Conservation (phyloP, 2,113 vertebrate species). For the Rissa tridactyla region DNA sequence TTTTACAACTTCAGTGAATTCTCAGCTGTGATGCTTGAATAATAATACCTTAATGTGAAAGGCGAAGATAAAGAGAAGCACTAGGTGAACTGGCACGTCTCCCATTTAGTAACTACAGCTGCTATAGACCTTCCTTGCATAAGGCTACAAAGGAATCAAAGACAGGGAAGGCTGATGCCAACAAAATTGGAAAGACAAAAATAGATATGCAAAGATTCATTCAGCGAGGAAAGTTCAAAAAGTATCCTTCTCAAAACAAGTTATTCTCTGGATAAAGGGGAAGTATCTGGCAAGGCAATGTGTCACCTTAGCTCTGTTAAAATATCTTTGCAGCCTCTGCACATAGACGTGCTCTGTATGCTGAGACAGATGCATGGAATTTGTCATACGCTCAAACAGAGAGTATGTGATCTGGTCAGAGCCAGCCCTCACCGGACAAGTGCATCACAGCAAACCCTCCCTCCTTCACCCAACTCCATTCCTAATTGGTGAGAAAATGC, state of each 20-base stretch:
- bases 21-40: not conserved
- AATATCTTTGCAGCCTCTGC: not conserved
- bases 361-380: not conserved
- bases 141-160: not conserved
- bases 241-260: fast-evolving
- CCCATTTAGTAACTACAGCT: not conserved
- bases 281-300: not conserved
- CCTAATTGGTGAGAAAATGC: not conserved
- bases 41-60: not conserved
- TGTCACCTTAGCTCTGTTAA: not conserved
- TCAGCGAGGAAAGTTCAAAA: not conserved
- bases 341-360: not conserved
- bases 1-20: not conserved
- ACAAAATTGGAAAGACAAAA: not conserved
- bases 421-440: not conserved
- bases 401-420: not conserved
- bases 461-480: not conserved
- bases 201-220: not conserved
- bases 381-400: not conserved
- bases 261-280: not conserved
- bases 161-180: not conserved
- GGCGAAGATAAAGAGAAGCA: not conserved
- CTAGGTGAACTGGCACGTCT: not conserved
- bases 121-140: not conserved
- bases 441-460: not conserved